phyloP scores from a whole-genome alignment of 2,888 invertebrate genomes.

The Pimpla rufipes region DNA sequence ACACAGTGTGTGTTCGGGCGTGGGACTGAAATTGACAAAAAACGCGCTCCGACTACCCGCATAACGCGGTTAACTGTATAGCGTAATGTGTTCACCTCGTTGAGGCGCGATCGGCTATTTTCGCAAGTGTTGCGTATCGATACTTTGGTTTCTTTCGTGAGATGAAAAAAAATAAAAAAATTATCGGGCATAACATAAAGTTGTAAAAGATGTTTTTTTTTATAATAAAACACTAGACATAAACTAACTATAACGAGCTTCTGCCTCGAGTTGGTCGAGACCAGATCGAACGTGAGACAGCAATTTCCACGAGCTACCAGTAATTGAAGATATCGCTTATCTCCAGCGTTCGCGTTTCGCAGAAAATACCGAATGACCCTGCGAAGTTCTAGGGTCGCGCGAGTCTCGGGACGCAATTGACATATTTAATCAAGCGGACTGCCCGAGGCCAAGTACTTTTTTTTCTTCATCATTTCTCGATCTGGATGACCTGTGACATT shows the following conservation, averaged over 20 bases:
- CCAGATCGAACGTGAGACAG: background rate
- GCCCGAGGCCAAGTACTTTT: background rate
- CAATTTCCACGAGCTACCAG: background rate
- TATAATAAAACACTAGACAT: background rate
- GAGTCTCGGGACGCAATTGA: constrained; percentile 9
- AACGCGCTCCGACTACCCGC: constrained; percentile 52
- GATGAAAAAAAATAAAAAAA: background rate
- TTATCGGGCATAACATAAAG: background rate
- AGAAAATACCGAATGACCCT: constrained; percentile 26
- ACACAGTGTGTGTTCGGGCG: constrained; percentile 28
- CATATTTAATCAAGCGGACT: background rate
- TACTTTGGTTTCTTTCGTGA: background rate
- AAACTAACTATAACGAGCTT: background rate
- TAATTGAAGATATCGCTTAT: constrained; percentile 25
- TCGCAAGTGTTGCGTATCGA: background rate
- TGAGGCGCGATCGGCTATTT: constrained; percentile 4
- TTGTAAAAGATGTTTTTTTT: background rate
- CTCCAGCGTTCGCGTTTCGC: constrained; percentile 2
- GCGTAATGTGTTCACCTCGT: constrained; percentile 21
- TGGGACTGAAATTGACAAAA: constrained; percentile 50
- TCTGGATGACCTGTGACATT: constrained; percentile 14
- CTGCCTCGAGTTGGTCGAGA: background rate
- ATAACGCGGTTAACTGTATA: constrained; percentile 52
- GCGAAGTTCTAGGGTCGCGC: background rate
- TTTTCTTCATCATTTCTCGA: background rate